Evolutionary conservation across 2,113 vertebrate genomes (phyloP).

Genomic region (Ceratotherium simum): DNA sequence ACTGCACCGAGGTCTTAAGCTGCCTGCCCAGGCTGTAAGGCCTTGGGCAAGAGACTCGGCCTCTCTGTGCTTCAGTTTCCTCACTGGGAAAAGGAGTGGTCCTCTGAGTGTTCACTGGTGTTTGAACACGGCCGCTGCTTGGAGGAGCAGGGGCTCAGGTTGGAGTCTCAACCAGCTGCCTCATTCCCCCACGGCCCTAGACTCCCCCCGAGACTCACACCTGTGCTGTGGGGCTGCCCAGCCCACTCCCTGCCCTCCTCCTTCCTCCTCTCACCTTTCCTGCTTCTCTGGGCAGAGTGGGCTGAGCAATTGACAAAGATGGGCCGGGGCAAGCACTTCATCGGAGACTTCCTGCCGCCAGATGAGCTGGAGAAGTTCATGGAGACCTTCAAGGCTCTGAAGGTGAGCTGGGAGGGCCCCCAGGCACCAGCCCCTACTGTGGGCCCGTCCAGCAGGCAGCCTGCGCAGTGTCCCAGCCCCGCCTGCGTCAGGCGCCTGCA

Average conservation of each 20-base stretch:
- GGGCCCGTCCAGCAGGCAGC: neutral
- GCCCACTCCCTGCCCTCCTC: rapidly evolving
- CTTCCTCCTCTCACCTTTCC: neutral
- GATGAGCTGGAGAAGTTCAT: slow-evolving; percentile 99
- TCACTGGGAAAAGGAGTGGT: neutral
- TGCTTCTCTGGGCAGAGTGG: slow-evolving; percentile 91
- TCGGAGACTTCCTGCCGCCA: slow-evolving; percentile 97
- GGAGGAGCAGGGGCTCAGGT: rapidly evolving
- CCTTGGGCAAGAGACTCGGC: neutral
- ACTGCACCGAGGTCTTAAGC: rapidly evolving
- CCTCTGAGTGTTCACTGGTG: neutral
- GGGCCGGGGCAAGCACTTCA: slow-evolving; percentile 99
- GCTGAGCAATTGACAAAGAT: slow-evolving; percentile 98
- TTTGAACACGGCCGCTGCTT: neutral
- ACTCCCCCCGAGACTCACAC: neutral
- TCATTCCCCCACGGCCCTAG: rapidly evolving
- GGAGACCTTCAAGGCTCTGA: slow-evolving; percentile 98
- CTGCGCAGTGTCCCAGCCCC: neutral
- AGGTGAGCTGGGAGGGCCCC: slow-evolving; percentile 87
- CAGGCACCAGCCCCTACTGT: neutral
- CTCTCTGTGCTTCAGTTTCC: neutral
- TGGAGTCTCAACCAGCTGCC: neutral
- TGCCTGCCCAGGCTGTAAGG: neutral
- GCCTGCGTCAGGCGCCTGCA: neutral
- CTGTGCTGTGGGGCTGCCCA: no score